Evolutionary conservation across 2,888 invertebrate genomes (phyloP).

Genomic region (Himalopsyche tibetana): DNA sequence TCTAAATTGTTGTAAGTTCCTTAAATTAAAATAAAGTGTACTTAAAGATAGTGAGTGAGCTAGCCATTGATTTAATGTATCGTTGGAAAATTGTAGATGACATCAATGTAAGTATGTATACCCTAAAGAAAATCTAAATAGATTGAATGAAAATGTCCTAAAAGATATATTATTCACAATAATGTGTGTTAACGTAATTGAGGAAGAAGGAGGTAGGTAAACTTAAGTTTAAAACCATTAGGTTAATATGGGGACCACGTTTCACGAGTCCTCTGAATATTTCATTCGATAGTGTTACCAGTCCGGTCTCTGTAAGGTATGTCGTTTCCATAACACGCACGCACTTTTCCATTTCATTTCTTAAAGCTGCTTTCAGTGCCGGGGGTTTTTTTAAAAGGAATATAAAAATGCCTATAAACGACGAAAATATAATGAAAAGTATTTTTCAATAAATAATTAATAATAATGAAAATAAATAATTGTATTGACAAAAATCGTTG

Average conservation of each 20-base stretch:
- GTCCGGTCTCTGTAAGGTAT: background rate
- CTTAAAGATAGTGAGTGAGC: too few species aligned
- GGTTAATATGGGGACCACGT: background rate
- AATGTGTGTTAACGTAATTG: background rate
- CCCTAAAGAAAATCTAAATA: background rate
- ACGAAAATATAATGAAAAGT: too few species aligned
- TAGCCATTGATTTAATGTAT: too few species aligned
- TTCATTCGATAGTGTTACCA: slow-evolving; percentile 13
- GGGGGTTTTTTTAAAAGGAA: background rate
- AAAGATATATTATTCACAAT: background rate
- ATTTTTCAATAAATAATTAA: too few species aligned
- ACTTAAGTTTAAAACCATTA: background rate
- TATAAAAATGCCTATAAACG: too few species aligned
- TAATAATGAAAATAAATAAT: too few species aligned
- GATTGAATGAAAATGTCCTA: background rate
- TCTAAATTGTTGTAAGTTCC: too few species aligned
- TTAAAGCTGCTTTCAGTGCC: background rate
- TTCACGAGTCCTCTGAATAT: slow-evolving; percentile 6
- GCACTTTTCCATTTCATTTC: slow-evolving; percentile 60
- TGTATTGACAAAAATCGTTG: too few species aligned
- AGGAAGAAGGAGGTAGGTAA: background rate
- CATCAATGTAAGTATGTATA: too few species aligned
- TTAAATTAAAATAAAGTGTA: too few species aligned
- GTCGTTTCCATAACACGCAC: slow-evolving; percentile 49
- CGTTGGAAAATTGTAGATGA: too few species aligned